These are phyloP conservation scores for Lasius fuliginosus DNA, from an alignment of 2,888 invertebrate species.

Conservation along the genomic window DNA sequence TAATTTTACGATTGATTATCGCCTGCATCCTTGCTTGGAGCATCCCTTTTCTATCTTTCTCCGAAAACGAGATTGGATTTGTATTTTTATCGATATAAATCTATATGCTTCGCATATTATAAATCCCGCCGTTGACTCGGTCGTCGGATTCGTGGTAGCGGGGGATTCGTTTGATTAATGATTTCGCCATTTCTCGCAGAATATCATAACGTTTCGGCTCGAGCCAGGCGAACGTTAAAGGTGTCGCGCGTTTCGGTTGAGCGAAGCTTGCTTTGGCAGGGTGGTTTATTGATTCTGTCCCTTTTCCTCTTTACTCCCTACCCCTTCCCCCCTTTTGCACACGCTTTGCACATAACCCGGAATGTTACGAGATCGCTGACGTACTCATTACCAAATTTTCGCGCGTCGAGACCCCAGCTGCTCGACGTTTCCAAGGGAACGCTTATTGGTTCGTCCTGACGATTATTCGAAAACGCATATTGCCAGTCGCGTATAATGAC, in stretches of 20 bases:
- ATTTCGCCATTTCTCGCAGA: slow-evolving; percentile 28
- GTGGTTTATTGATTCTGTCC: slow-evolving; percentile 64
- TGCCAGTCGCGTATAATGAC: not conserved
- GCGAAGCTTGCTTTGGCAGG: slow-evolving; percentile 48
- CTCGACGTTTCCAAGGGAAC: slow-evolving; percentile 23
- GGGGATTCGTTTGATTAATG: slow-evolving; percentile 41
- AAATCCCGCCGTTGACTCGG: slow-evolving; percentile 18
- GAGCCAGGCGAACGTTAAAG: slow-evolving; percentile 24
- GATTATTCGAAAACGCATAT: slow-evolving; percentile 3
- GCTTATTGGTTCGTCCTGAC: not conserved
- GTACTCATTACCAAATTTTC: slow-evolving; percentile 47
- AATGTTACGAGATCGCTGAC: slow-evolving; percentile 46
- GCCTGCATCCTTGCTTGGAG: not conserved
- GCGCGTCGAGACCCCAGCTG: not conserved
- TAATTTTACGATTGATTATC: slow-evolving; percentile 10
- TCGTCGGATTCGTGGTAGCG: not conserved
- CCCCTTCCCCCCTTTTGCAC: slow-evolving; percentile 45
- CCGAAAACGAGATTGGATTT: not conserved
- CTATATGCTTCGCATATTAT: not conserved
- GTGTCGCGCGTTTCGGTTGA: slow-evolving; percentile 57
- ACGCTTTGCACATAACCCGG: slow-evolving; percentile 46
- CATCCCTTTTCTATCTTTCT: not conserved
- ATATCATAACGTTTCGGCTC: slow-evolving; percentile 38
- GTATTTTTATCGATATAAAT: slow-evolving; percentile 32
- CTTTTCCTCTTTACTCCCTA: slow-evolving; percentile 59